Evolutionary conservation across 2,888 invertebrate species (phyloP).

Genomic region (Fragum fragum): DNA sequence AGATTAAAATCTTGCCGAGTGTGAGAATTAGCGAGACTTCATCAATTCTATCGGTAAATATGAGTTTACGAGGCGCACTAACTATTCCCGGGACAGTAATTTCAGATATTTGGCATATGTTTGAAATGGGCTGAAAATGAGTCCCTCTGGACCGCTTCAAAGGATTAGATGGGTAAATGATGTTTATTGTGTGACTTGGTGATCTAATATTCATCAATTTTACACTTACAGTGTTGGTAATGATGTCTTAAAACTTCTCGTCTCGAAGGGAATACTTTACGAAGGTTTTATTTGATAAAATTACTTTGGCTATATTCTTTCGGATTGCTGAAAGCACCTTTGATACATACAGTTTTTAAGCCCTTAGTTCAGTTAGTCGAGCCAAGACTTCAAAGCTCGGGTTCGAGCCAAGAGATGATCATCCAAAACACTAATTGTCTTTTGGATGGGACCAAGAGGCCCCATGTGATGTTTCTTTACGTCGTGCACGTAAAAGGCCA

Average conservation of each 20-base stretch:
- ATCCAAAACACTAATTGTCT: too few relatives aligned
- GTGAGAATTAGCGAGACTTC: constrained; percentile 67
- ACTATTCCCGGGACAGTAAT: constrained; percentile 50
- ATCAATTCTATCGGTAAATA: constrained; percentile 71
- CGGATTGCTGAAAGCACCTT: too few relatives aligned
- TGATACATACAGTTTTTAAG: too few relatives aligned
- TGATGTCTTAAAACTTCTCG: constrained; percentile 3
- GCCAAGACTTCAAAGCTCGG: too few relatives aligned
- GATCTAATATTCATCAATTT: constrained; percentile 54
- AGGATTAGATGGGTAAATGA: constrained; percentile 34
- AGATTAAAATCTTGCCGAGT: constrained; percentile 68
- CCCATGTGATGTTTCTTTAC: too few relatives aligned
- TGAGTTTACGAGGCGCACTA: constrained; percentile 65
- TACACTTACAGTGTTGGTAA: constrained; percentile 16
- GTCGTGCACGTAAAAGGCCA: too few relatives aligned
- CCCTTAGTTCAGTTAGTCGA: too few relatives aligned
- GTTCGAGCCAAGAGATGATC: too few relatives aligned
- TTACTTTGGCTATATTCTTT: too few relatives aligned
- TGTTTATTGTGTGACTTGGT: constrained; percentile 28
- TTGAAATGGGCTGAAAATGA: constrained; percentile 53
- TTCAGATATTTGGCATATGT: constrained; percentile 60
- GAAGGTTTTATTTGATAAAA: too few relatives aligned
- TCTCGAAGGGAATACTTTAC: neutral
- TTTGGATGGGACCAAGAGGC: too few relatives aligned
- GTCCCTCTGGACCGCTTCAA: constrained; percentile 55